A percentile compares a stretch with the other conserved stretches of the same genome.
These are phyloP conservation scores for Hemichromis elongatus DNA, from an alignment of 2,113 vertebrate species.

Conservation along the genomic window DNA sequence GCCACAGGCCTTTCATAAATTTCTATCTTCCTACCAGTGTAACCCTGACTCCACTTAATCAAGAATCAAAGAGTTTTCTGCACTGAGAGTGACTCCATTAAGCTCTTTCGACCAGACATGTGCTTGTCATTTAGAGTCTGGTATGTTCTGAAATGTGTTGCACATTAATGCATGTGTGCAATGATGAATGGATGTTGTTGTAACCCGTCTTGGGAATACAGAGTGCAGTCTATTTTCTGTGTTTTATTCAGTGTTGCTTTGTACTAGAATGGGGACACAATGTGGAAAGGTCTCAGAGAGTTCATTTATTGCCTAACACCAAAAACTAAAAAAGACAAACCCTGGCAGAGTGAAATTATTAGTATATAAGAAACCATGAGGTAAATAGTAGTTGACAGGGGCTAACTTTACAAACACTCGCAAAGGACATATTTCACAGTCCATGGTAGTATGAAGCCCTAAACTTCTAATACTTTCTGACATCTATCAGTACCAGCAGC, in stretches of 20 bases:
- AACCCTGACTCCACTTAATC: constrained; percentile 1
- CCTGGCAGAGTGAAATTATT: background rate
- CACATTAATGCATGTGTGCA: constrained; percentile 52
- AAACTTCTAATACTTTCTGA: background rate
- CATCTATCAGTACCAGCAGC: background rate
- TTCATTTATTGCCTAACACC: constrained; percentile 23
- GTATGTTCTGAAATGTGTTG: constrained; percentile 63
- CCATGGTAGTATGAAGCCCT: background rate
- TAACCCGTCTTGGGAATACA: constrained; percentile 56
- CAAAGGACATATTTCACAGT: background rate
- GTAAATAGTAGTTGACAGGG: background rate
- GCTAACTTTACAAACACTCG: background rate
- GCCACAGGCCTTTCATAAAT: background rate
- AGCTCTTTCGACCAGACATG: constrained; percentile 44
- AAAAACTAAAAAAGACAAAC: background rate
- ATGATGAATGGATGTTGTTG: constrained; percentile 66
- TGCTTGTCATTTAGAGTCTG: constrained; percentile 63
- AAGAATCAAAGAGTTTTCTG: constrained; percentile 36
- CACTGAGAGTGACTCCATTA: constrained; percentile 29
- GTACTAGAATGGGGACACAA: constrained; percentile 20
- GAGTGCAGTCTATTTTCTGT: constrained; percentile 46
- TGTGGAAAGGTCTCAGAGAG: constrained; percentile 32
- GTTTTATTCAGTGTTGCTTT: constrained; percentile 26
- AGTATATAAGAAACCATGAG: background rate
- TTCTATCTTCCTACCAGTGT: background rate